These are phyloP conservation scores for Catostomus latipinnis DNA, from an alignment of 2,797 vertebrate genomes.

Conservation along the genomic window DNA sequence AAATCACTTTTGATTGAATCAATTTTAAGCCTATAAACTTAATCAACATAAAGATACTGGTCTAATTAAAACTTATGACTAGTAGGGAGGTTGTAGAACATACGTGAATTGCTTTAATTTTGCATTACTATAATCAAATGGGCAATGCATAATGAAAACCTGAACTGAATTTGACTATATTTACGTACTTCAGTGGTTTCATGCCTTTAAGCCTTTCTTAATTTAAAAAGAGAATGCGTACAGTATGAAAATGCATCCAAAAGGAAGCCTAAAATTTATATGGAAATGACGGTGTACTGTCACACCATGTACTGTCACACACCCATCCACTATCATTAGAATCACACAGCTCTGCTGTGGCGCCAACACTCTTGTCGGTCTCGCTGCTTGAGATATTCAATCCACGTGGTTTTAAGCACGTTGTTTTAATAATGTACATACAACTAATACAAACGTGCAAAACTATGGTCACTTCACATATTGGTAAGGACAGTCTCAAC, in stretches of 20 bases:
- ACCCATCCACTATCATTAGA: not conserved
- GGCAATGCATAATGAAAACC: not conserved
- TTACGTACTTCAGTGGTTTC: too few species aligned
- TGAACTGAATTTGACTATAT: too few species aligned
- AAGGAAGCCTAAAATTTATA: not conserved
- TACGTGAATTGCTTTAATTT: too few species aligned
- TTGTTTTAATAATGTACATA: not conserved
- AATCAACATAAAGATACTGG: too few species aligned
- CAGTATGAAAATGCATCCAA: not conserved
- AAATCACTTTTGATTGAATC: not conserved
- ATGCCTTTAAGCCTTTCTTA: too few species aligned
- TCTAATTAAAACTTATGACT: not conserved
- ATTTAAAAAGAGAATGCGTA: too few species aligned
- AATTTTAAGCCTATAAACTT: too few species aligned
- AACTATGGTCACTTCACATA: not conserved
- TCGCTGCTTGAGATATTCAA: not conserved
- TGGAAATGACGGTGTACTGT: not conserved
- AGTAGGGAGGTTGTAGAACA: too few species aligned
- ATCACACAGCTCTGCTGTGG: not conserved
- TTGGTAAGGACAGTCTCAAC: not conserved
- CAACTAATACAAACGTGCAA: not conserved
- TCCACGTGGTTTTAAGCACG: not conserved
- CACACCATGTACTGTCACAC: not conserved
- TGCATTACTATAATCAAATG: not conserved
- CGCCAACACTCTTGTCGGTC: not conserved